Conservation (phyloP, 2,888 invertebrate genomes). For the Flexamia atlantica region DNA sequence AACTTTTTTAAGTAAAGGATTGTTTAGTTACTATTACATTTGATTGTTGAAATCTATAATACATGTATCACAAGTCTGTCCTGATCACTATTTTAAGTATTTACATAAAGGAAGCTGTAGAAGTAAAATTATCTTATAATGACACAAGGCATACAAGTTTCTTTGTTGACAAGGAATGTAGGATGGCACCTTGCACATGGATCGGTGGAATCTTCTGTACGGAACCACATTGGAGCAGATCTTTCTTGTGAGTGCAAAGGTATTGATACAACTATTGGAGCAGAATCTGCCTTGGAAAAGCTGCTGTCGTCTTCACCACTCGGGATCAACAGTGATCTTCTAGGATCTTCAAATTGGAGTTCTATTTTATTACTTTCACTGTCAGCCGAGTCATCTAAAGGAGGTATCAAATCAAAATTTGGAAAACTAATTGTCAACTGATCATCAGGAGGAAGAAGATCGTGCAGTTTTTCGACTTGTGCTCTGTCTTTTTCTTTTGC, state of each 20-base stretch:
- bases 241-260: slow-evolving; percentile 70
- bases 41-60: slow-evolving; percentile 13
- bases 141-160: slow-evolving; percentile 82
- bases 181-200: slow-evolving; percentile 75
- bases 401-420: slow-evolving; percentile 55
- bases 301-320: slow-evolving; percentile 81
- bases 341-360: slow-evolving; percentile 76
- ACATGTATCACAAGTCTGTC: slow-evolving; percentile 45
- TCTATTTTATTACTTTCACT: slow-evolving; percentile 65
- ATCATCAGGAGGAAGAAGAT: slow-evolving; percentile 37
- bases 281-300: slow-evolving; percentile 76
- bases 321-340: slow-evolving; percentile 80
- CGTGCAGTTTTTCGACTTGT: slow-evolving; percentile 29
- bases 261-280: slow-evolving; percentile 80
- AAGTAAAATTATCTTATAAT: slow-evolving; percentile 73
- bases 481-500: slow-evolving; percentile 38
- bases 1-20: too few relatives aligned
- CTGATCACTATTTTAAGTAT: slow-evolving; percentile 21
- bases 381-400: slow-evolving; percentile 61
- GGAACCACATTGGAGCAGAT: slow-evolving; percentile 74
- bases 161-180: slow-evolving; percentile 71
- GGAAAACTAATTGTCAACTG: slow-evolving; percentile 45
- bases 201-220: slow-evolving; percentile 68
- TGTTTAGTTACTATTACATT: too few relatives aligned
- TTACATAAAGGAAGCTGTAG: slow-evolving; percentile 1